Percentiles rank a stretch among this genome's conserved stretches.
phyloP scores from a whole-genome alignment of 2,797 vertebrate genomes.

The Chelmon rostratus region DNA sequence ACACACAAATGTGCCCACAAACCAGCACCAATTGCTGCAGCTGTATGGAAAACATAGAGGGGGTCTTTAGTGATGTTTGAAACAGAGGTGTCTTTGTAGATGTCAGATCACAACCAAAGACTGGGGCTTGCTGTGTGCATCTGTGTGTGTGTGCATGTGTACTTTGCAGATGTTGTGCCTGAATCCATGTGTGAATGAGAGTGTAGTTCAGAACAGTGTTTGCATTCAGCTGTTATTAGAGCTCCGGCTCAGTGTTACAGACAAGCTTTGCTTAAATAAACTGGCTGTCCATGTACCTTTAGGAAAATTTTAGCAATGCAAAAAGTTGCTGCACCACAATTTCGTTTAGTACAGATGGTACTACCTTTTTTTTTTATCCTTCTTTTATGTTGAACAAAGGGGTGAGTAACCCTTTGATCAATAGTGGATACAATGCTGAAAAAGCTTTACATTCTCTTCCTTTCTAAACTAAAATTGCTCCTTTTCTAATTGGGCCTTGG shows the following conservation, averaged over 20 bases:
- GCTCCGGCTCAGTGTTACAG: conserved; percentile 4
- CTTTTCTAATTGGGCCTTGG: conserved; percentile 55
- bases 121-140: neutral
- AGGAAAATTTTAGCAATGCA: conserved; percentile 10
- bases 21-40: conserved; percentile 31
- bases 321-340: neutral
- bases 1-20: conserved; percentile 24
- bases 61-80: conserved; percentile 40
- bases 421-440: conserved; percentile 47
- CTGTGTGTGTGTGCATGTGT: neutral
- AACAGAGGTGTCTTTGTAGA: conserved; percentile 65
- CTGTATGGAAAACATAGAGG: conserved; percentile 48
- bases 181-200: neutral
- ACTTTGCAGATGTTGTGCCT: neutral
- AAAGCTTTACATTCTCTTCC: conserved; percentile 42
- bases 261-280: conserved; percentile 21
- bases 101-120: conserved; percentile 25
- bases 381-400: conserved; percentile 35
- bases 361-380: neutral
- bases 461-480: conserved; percentile 41
- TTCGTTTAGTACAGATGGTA: conserved; percentile 19
- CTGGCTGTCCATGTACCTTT: neutral
- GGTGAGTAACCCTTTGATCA: conserved; percentile 43
- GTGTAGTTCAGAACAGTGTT: conserved; percentile 20
- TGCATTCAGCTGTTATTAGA: neutral